Evolutionary conservation across 92 coral and sea anemone species (phyloP).

Genomic region (Siderastrea siderea): DNA sequence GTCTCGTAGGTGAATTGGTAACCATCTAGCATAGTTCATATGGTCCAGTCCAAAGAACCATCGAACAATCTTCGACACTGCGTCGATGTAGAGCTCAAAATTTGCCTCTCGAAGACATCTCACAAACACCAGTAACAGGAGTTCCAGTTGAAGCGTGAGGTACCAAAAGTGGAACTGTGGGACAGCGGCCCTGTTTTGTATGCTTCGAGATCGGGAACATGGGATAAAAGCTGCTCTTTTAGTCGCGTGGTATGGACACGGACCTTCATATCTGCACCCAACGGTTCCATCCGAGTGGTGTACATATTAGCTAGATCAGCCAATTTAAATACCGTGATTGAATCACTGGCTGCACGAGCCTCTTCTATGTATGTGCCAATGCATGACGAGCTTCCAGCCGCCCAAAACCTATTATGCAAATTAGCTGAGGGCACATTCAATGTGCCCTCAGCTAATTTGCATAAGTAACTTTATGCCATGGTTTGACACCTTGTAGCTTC

Average conservation of each 20-base stretch:
- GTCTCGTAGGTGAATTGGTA: conserved; percentile 67
- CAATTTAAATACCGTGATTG: conserved; percentile 32
- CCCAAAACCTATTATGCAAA: too few relatives aligned
- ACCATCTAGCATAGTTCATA: conserved; percentile 74
- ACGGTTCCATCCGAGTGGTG: too few relatives aligned
- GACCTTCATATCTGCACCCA: too few relatives aligned
- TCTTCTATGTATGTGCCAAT: conserved; percentile 76
- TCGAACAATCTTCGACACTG: conserved; percentile 58
- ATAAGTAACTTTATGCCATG: too few relatives aligned
- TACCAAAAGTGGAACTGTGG: conserved; percentile 83
- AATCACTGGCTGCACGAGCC: conserved; percentile 13
- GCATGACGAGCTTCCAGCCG: too few relatives aligned
- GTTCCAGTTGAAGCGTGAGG: conserved; percentile 41
- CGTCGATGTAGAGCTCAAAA: conserved; percentile 60
- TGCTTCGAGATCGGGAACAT: too few relatives aligned
- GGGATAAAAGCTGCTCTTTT: too few relatives aligned
- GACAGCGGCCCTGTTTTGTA: neutral
- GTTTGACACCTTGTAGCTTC: too few relatives aligned
- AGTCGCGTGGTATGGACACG: too few relatives aligned
- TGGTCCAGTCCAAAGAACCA: conserved; percentile 69
- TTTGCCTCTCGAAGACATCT: conserved; percentile 64
- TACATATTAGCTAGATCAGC: too few relatives aligned
- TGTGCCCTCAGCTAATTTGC: too few relatives aligned
- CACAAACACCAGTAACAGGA: conserved; percentile 56
- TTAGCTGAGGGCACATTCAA: too few relatives aligned